A percentile compares a stretch with the other conserved stretches of the same genome.
phyloP scores from a whole-genome alignment of 2,888 invertebrate species.

The Ophion ventricosus region DNA sequence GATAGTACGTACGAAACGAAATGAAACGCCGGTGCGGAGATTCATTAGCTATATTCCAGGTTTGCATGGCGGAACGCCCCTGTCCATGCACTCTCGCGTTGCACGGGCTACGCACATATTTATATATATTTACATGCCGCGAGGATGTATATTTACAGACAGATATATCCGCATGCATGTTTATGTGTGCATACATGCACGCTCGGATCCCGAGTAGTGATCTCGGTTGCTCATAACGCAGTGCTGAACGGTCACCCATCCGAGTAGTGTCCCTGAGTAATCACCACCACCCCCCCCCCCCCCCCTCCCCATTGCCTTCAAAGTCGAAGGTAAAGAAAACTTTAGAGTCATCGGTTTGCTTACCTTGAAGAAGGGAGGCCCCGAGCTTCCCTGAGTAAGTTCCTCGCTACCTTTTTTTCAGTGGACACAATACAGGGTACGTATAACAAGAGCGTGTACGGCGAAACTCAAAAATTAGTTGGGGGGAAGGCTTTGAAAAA shows the following conservation, averaged over 20 bases:
- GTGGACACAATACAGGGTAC: too few species aligned
- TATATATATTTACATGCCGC: slow-evolving; percentile 4
- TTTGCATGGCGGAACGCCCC: slow-evolving; percentile 83
- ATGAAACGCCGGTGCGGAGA: slow-evolving; percentile 73
- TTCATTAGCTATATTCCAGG: slow-evolving; percentile 81
- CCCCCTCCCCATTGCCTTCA: slow-evolving; percentile 10
- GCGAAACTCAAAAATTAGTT: too few species aligned
- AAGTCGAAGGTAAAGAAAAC: background rate
- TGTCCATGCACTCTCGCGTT: slow-evolving; percentile 72
- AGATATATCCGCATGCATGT: background rate
- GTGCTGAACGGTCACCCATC: too few species aligned
- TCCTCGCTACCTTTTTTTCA: too few species aligned
- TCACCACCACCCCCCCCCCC: slow-evolving; percentile 18
- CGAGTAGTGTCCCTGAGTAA: too few species aligned
- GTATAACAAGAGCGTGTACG: too few species aligned
- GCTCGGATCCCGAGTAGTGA: too few species aligned
- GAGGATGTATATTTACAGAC: slow-evolving; percentile 17
- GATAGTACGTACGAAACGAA: slow-evolving; percentile 63
- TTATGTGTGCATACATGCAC: background rate
- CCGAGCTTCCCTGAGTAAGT: too few species aligned
- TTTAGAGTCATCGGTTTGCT: background rate
- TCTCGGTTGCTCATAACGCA: too few species aligned
- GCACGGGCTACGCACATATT: slow-evolving; percentile 46
- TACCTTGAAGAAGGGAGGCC: background rate
- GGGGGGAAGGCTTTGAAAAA: too few species aligned